Percentiles rank a stretch among this genome's conserved stretches.
Conservation (phyloP, 2,113 vertebrate species). For the Gallinago paraguaiae region DNA sequence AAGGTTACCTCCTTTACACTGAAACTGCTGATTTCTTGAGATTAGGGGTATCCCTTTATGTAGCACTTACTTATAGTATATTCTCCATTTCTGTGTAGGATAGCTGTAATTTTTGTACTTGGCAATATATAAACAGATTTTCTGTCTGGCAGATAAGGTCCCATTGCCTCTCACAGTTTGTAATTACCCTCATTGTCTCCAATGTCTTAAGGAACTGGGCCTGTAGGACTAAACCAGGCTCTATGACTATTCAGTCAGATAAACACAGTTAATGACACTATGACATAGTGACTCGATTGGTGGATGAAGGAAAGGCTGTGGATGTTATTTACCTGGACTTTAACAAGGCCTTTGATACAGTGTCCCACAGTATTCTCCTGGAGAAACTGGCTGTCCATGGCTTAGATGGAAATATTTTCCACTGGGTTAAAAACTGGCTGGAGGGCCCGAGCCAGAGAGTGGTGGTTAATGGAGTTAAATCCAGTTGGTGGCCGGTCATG, state of each 20-base stretch:
- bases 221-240: not conserved
- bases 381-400: too few relatives aligned
- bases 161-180: not conserved
- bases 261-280: not conserved
- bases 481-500: too few relatives aligned
- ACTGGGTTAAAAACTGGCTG: too few relatives aligned
- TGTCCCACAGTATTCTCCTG: too few relatives aligned
- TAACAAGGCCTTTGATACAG: too few relatives aligned
- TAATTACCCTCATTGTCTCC: not conserved
- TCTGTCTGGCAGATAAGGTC: not conserved
- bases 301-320: too few relatives aligned
- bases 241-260: not conserved
- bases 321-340: too few relatives aligned
- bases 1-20: not conserved
- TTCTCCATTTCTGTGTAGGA: not conserved
- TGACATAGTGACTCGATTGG: too few relatives aligned
- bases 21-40: not conserved
- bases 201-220: not conserved
- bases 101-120: not conserved
- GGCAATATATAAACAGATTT: not conserved
- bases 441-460: too few relatives aligned
- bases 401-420: too few relatives aligned
- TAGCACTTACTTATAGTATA: not conserved
- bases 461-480: too few relatives aligned
- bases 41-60: not conserved